Evolutionary conservation across 1,140 invertebrate genomes (phyloP), one percentile per base, ranked within the genome.

Genomic region (Philotrypesis tridentata): DNA sequence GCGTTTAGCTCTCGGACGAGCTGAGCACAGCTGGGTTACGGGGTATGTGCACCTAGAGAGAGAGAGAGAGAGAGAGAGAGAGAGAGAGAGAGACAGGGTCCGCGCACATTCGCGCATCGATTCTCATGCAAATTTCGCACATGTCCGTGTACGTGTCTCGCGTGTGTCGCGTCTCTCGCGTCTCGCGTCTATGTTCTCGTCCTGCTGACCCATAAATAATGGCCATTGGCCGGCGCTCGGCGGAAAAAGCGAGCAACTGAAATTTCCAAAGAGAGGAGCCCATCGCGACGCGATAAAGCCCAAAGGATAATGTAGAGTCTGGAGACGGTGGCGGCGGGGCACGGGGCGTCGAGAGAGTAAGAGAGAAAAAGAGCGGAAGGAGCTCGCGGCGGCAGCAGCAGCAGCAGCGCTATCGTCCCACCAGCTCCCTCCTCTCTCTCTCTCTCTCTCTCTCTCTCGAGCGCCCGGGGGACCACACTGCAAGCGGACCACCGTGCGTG

Each of bases 401-500:
- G 25, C 25, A 68, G 65, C 25, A 27, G 27, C 27, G 65, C 65
- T 23, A 25, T 63, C n/a, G n/a, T n/a, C n/a, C n/a, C n/a, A n/a
- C n/a, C n/a, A n/a, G n/a, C n/a, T n/a, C n/a, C n/a, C n/a, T n/a
- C n/a, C n/a, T n/a, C n/a, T n/a, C n/a, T n/a, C n/a, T n/a, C n/a
- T n/a, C n/a, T n/a, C n/a, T 31, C 48, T 61, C 65, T 63, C 29
- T 79, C 14, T 61, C 33, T 65, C 67, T 61, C 68, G 68, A 63
- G n/a, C n/a, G 9, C 48, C 68, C 61, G 68, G 70, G 68, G 79
- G 79, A 80, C 79, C 79, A 80, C 79, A 80, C 79, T 80, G 55
- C 31, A n/a, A 23, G 70, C 48, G 79, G 70, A 72, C 68, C 79
- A 72, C 70, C 71, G 60, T 73, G 79, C 79, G 55, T 73, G 79